These are phyloP conservation scores for Drosophila suzukii DNA, from an alignment of 1,140 invertebrate genomes.

Conservation along the genomic window DNA sequence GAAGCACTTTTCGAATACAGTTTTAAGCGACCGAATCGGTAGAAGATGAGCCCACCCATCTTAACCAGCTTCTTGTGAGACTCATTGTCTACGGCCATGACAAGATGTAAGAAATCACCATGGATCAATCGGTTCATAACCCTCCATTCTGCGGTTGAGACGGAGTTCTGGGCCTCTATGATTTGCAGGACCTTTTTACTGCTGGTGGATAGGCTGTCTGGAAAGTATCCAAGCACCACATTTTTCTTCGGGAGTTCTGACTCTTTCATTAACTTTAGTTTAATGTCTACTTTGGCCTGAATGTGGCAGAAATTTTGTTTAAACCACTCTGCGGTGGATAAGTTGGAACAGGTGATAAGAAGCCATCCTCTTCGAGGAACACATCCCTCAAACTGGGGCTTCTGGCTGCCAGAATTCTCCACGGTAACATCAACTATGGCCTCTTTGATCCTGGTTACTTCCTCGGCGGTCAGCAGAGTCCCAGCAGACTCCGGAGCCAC, in stretches of 20 bases:
- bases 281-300: neutral
- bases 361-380: slow-evolving; percentile 3
- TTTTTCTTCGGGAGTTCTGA: neutral
- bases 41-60: neutral
- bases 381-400: slow-evolving; percentile 2
- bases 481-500: neutral
- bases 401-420: neutral
- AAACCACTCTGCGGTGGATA: neutral
- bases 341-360: neutral
- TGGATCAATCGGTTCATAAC: neutral
- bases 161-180: slow-evolving; percentile 1
- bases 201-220: slow-evolving; percentile 1
- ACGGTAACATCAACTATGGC: slow-evolving; percentile 1
- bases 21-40: neutral
- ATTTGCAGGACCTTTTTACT: slow-evolving; percentile 2
- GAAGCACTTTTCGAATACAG: neutral
- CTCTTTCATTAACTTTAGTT: neutral
- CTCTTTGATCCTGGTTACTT: slow-evolving; percentile 2
- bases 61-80: neutral
- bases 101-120: neutral
- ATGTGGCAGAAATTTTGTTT: slow-evolving; percentile 1
- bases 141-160: slow-evolving; percentile 1
- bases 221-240: neutral
- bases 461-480: neutral
- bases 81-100: slow-evolving; percentile 3